phyloP scores from a whole-genome alignment of 2,797 vertebrate genomes.

The Ptychobarbus kaznakovi region DNA sequence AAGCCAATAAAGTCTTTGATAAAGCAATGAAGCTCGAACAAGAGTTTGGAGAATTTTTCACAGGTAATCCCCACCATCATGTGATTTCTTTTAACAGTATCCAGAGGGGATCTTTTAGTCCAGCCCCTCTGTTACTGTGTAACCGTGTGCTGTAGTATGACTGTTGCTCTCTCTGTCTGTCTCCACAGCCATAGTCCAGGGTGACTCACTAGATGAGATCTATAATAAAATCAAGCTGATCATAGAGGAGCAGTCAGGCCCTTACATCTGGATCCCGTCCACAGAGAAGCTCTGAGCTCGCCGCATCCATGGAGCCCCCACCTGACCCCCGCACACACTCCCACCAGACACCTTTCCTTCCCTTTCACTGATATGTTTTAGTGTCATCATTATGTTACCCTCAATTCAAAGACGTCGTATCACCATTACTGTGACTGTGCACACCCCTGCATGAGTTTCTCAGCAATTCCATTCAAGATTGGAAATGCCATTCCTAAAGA shows the following conservation, averaged over 20 bases:
- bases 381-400: slow-evolving; percentile 96
- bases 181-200: slow-evolving; percentile 94
- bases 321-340: slow-evolving; percentile 80
- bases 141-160: slow-evolving; percentile 9
- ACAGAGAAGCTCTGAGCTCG: slow-evolving; percentile 97
- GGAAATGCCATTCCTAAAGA: slow-evolving; percentile 85
- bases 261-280: slow-evolving; percentile 99
- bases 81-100: background rate
- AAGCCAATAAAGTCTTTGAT: slow-evolving; percentile 98
- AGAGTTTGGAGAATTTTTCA: slow-evolving; percentile 98
- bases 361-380: slow-evolving; percentile 98
- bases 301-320: slow-evolving; percentile 80
- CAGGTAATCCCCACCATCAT: slow-evolving; percentile 79
- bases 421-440: slow-evolving; percentile 95
- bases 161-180: slow-evolving; percentile 19
- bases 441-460: slow-evolving; percentile 98
- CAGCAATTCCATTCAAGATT: slow-evolving; percentile 92
- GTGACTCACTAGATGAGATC: slow-evolving; percentile 99
- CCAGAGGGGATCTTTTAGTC: background rate
- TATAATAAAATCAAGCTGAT: slow-evolving; percentile 99
- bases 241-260: slow-evolving; percentile 99
- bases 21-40: slow-evolving; percentile 99
- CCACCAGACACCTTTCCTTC: slow-evolving; percentile 77
- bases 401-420: slow-evolving; percentile 88
- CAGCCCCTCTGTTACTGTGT: background rate